Base-by-base conservation (phyloP, 2,113 vertebrate species). In the Tyrannus savana region DNA sequence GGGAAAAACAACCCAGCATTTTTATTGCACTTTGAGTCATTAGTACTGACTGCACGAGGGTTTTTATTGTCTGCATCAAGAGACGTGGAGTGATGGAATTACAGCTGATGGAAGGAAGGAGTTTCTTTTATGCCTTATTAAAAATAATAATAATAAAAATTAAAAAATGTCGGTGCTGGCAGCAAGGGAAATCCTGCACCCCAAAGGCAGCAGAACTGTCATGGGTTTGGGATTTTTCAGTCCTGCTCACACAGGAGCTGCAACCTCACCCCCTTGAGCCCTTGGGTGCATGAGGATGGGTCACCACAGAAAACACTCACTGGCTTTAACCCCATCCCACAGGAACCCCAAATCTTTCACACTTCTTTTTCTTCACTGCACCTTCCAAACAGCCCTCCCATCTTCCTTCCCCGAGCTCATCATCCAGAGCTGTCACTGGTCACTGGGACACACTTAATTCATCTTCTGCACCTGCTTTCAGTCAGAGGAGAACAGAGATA, bases 181-280 rank as follows among this genome's bases (percentile, higher is more conserved):
- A 58, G 33, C 19, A 58, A 76, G 74, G 83, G 42, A 23, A 42
- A 13, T 56, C 6, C 58, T 4, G 1, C 19, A 9, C 14, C 17
- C 12, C 53, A 7, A 47, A 55, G 35, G 3, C 13, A 35, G 49
- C 56, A 28, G 31, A 41, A 37, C 19, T 31, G 49, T 49, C 55
- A 2, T 0, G 0, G 41, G 10, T 42, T 42, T n/a, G 71, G 63
- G n/a, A 14, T 6, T 47, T 41, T 16, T 8, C 13, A 16, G 25
- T 28, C n/a, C 19, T n/a, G 21, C 55, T 22, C 31, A n/a, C 31
- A n/a, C 68, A 19, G 62, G 31, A 66, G 63, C 47, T 52, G 41
- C 41, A 63, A 14, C 23, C 33, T 60, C 14, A 1, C 13, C 7
- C 31, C 37, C 44, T 13, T 5, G 21, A 50, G 56, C 55, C n/a